These are phyloP conservation scores for Rapana venosa DNA, from an alignment of 2,888 invertebrate genomes.

Conservation along the genomic window DNA sequence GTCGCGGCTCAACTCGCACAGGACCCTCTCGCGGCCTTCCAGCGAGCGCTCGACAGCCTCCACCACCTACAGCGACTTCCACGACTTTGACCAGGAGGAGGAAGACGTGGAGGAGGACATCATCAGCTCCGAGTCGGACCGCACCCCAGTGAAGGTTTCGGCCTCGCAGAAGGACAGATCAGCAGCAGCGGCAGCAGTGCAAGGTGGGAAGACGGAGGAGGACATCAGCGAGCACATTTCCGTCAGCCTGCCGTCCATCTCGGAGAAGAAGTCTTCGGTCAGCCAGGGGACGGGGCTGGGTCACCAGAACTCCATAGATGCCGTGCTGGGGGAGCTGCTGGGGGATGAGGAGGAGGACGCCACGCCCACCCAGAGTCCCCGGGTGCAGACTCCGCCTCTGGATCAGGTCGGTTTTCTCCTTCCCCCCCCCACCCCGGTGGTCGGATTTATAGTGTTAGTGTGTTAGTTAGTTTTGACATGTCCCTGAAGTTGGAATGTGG, in stretches of 20 bases:
- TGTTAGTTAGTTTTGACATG: too few species aligned
- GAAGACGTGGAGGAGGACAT: constrained; percentile 49
- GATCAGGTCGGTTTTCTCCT: constrained; percentile 29
- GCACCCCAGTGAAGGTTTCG: constrained; percentile 53
- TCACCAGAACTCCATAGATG: constrained; percentile 39
- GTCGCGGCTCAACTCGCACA: constrained; percentile 54
- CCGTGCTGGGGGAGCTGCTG: constrained; percentile 34
- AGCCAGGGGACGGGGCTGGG: constrained; percentile 44
- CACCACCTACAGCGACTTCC: constrained; percentile 52
- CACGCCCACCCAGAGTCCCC: constrained; percentile 29
- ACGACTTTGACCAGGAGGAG: constrained; percentile 51
- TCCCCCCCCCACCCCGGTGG: too few species aligned
- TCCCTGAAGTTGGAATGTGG: too few species aligned
- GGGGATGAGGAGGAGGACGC: constrained; percentile 39
- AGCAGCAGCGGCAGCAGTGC: constrained; percentile 13
- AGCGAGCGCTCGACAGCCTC: constrained; percentile 62
- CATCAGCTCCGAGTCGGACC: constrained; percentile 58
- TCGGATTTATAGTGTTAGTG: too few species aligned
- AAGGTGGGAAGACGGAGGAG: constrained; percentile 47
- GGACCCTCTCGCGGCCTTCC: constrained; percentile 60
- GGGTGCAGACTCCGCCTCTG: constrained; percentile 29
- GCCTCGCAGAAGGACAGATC: constrained; percentile 31
- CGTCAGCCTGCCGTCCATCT: constrained; percentile 55
- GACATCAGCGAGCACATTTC: constrained; percentile 59
- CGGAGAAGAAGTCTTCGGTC: constrained; percentile 57